Conservation (phyloP, 1,140 invertebrate genomes). For the Lepidurus arcticus region DNA sequence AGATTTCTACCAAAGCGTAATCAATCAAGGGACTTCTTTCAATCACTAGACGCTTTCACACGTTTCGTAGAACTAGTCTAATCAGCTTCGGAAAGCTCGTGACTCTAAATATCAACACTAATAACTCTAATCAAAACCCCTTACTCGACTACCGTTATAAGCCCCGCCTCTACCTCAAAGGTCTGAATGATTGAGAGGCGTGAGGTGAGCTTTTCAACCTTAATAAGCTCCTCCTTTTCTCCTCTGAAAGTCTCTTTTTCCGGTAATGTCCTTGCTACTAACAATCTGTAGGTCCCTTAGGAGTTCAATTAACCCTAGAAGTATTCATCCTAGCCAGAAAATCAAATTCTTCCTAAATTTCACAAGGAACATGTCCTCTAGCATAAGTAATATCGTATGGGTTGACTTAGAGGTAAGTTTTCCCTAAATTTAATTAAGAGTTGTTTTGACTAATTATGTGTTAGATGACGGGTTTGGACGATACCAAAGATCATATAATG, state of each 20-base stretch:
- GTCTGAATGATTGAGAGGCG: not conserved
- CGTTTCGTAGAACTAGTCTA: too few species aligned
- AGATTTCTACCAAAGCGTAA: too few species aligned
- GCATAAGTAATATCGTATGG: conserved; percentile 23
- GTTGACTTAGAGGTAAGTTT: conserved; percentile 27
- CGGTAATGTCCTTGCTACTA: not conserved
- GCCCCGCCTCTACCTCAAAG: not conserved
- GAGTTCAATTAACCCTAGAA: not conserved
- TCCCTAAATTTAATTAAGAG: not conserved
- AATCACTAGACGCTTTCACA: too few species aligned
- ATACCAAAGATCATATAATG: conserved; percentile 69
- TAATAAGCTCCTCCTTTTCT: conserved; percentile 8
- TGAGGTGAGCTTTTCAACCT: not conserved
- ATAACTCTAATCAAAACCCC: too few species aligned
- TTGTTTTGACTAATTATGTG: not conserved
- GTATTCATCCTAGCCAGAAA: not conserved
- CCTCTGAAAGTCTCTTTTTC: not conserved
- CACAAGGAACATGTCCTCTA: not conserved
- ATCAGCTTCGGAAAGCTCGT: too few species aligned
- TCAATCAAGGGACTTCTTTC: too few species aligned
- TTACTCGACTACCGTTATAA: too few species aligned
- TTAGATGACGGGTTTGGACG: conserved; percentile 74
- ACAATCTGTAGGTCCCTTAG: not conserved
- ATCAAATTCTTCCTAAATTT: not conserved
- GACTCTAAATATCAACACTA: too few species aligned